phyloP scores from a whole-genome alignment of 2,113 vertebrate species.

The Epinephelus moara region DNA sequence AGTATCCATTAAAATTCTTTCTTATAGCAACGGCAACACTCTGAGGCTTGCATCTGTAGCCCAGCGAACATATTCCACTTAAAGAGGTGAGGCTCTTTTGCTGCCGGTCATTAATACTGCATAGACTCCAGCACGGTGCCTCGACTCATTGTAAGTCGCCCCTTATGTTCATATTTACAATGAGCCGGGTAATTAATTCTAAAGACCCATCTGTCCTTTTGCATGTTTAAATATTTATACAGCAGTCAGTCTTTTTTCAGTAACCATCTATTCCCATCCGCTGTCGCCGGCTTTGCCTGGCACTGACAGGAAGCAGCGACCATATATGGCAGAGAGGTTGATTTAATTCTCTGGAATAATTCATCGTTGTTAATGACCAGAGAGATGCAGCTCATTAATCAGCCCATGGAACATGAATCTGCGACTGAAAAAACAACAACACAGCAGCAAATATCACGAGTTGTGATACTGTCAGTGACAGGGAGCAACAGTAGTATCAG shows the following conservation, averaged over 20 bases:
- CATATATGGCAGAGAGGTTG: conserved; percentile 48
- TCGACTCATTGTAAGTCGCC: conserved; percentile 57
- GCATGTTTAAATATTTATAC: conserved; percentile 85
- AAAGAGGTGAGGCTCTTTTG: conserved; percentile 41
- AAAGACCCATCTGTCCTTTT: conserved; percentile 83
- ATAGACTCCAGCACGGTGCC: conserved; percentile 71
- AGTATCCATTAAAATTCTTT: background rate
- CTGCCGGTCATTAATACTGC: conserved; percentile 79
- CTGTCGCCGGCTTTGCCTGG: conserved; percentile 33
- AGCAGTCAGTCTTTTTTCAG: conserved; percentile 53
- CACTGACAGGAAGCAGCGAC: conserved; percentile 23
- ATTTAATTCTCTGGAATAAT: conserved; percentile 67
- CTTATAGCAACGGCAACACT: background rate
- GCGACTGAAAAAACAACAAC: background rate
- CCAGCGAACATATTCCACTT: conserved; percentile 32
- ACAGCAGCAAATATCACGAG: background rate
- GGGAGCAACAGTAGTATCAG: conserved; percentile 8
- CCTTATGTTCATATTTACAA: conserved; percentile 81
- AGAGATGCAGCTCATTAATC: conserved; percentile 41
- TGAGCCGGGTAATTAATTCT: conserved; percentile 82
- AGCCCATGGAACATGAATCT: conserved; percentile 24
- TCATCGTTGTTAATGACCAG: conserved; percentile 47
- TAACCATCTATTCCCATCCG: conserved; percentile 47
- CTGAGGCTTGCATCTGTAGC: conserved; percentile 12
- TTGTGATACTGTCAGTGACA: background rate